phyloP scores from a whole-genome alignment of 2,113 vertebrate species.

The Gambusia affinis region DNA sequence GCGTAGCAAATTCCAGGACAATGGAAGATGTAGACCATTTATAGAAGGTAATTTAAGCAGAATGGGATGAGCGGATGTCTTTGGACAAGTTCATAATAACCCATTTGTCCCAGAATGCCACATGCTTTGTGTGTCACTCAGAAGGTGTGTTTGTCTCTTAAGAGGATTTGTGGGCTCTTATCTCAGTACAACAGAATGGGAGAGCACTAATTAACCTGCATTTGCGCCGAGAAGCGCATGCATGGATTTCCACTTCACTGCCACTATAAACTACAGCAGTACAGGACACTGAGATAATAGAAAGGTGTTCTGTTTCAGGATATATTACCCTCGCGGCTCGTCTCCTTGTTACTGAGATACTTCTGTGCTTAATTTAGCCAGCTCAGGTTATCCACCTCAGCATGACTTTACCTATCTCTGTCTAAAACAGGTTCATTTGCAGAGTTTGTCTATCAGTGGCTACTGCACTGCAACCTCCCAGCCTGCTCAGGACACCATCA shows the following conservation, averaged over 20 bases:
- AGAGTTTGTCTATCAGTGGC: constrained; percentile 47
- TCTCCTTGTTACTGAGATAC: constrained; percentile 67
- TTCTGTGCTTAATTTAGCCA: constrained; percentile 61
- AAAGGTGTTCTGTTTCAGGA: constrained; percentile 60
- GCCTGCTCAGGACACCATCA: constrained; percentile 24
- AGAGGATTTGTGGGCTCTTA: constrained; percentile 79
- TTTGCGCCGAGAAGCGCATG: constrained; percentile 45
- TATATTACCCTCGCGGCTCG: constrained; percentile 63
- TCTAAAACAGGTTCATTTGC: constrained; percentile 65
- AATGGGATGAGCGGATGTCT: constrained; percentile 42
- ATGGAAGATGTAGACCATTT: constrained; percentile 31
- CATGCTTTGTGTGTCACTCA: constrained; percentile 51
- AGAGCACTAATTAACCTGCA: constrained; percentile 76
- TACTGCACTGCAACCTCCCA: not conserved
- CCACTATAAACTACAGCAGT: constrained; percentile 55
- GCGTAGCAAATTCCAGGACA: constrained; percentile 47
- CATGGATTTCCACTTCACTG: constrained; percentile 42
- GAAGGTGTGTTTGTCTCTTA: constrained; percentile 61
- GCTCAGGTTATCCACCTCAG: constrained; percentile 70
- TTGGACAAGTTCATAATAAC: constrained; percentile 49
- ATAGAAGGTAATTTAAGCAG: constrained; percentile 39
- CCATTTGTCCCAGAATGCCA: constrained; percentile 58
- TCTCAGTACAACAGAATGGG: constrained; percentile 68
- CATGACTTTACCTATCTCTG: constrained; percentile 34
- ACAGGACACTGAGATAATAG: constrained; percentile 61